Conservation (phyloP, 2,113 vertebrate genomes). For the Agapornis roseicollis region DNA sequence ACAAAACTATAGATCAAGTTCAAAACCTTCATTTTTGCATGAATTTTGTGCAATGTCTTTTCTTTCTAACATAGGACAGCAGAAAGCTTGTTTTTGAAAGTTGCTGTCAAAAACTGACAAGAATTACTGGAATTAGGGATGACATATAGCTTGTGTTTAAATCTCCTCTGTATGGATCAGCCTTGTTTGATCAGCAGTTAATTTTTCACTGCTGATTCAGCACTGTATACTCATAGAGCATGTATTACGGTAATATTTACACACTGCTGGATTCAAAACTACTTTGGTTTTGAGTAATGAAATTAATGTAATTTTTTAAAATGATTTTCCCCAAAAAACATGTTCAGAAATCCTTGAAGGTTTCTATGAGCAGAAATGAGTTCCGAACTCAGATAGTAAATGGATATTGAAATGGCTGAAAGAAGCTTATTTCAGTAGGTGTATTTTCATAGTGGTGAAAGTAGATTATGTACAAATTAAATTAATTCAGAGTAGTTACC, state of each 20-base stretch:
- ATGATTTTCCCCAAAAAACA: neutral
- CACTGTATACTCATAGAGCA: too few species aligned
- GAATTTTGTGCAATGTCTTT: neutral
- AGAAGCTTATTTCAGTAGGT: neutral
- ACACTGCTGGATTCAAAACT: neutral
- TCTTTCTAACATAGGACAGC: neutral
- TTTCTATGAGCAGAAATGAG: neutral
- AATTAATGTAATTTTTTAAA: neutral
- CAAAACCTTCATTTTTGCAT: neutral
- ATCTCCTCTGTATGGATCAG: neutral
- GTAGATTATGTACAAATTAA: neutral
- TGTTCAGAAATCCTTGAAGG: neutral
- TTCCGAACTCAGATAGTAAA: neutral
- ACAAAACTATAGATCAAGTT: neutral
- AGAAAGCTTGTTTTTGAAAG: neutral
- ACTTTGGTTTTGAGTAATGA: neutral
- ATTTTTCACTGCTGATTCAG: neutral
- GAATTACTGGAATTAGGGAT: neutral
- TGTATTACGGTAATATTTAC: neutral
- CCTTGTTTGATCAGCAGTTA: neutral
- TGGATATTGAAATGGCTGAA: neutral
- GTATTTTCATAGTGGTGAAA: neutral
- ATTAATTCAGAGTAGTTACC: neutral
- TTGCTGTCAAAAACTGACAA: neutral
- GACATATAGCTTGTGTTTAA: neutral